A percentile compares a stretch with the other conserved stretches of the same genome.
Evolutionary conservation across 2,888 invertebrate genomes (phyloP).

Genomic region (Drosophila monieri): DNA sequence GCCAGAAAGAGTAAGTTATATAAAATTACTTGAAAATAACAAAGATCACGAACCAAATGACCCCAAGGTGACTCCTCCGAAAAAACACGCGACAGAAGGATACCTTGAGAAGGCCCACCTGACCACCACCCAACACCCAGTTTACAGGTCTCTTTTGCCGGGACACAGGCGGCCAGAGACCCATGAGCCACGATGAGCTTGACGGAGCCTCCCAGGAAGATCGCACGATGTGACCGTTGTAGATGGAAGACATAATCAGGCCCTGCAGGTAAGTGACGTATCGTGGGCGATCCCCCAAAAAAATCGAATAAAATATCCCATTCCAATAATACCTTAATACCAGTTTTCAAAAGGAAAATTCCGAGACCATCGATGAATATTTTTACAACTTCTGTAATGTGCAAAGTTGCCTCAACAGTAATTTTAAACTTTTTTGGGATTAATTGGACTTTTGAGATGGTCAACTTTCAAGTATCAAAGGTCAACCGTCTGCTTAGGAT

Average conservation of each 20-base stretch:
- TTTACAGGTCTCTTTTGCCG: conserved; percentile 90
- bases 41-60: conserved; percentile 90
- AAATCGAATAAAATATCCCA: too few species aligned
- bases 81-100: conserved; percentile 89
- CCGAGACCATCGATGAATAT: neutral
- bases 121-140: conserved; percentile 91
- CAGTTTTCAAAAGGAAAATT: neutral
- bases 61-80: conserved; percentile 88
- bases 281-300: too few species aligned
- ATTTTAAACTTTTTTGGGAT: neutral
- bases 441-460: neutral
- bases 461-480: neutral
- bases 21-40: conserved; percentile 84
- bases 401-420: neutral
- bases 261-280: conserved; percentile 86
- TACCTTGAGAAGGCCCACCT: conserved; percentile 87
- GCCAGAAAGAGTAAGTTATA: neutral
- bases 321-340: neutral
- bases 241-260: conserved; percentile 91
- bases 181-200: conserved; percentile 91
- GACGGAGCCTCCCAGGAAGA: conserved; percentile 87
- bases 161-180: conserved; percentile 92
- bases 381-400: neutral
- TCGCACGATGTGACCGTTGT: conserved; percentile 93
- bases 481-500: neutral